A percentile compares a stretch with the other conserved stretches of the same genome.
Conservation (phyloP, 2,797 vertebrate genomes). For the Nyctalus aviator region DNA sequence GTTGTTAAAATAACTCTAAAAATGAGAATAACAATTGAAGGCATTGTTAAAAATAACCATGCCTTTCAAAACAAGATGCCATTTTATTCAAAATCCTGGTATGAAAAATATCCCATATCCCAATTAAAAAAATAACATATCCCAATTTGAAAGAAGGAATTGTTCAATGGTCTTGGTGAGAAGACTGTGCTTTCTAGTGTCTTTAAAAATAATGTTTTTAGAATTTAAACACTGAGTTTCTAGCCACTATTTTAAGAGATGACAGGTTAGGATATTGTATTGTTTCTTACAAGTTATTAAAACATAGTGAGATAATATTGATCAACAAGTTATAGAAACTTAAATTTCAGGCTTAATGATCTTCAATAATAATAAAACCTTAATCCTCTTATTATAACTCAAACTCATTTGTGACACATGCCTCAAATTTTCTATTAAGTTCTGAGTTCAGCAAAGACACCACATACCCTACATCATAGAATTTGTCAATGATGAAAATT, state of each 20-base stretch:
- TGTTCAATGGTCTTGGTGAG: neutral
- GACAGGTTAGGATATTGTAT: neutral
- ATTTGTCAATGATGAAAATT: slow-evolving; percentile 13
- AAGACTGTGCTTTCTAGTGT: neutral
- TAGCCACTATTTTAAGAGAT: slow-evolving; percentile 30
- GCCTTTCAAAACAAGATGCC: slow-evolving; percentile 16
- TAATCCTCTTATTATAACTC: neutral
- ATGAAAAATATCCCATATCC: neutral
- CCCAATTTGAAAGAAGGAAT: slow-evolving; percentile 34
- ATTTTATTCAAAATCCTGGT: slow-evolving; percentile 24
- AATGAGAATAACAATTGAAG: slow-evolving; percentile 15
- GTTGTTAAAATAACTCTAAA: slow-evolving; percentile 52
- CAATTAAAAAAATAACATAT: slow-evolving; percentile 8
- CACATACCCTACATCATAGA: neutral
- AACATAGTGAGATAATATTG: neutral
- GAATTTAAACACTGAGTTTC: slow-evolving; percentile 10
- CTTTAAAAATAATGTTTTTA: slow-evolving; percentile 22
- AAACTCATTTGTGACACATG: neutral
- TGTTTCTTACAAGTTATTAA: neutral
- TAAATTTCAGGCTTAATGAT: neutral
- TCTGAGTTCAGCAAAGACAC: neutral
- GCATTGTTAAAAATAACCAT: slow-evolving; percentile 9
- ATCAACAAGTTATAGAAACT: neutral
- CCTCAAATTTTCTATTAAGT: neutral
- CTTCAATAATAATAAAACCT: slow-evolving; percentile 28